Percentiles rank a stretch among this genome's conserved stretches.
Evolutionary conservation across 2,888 invertebrate genomes (phyloP).

Genomic region (Ramazzottius varieornatus): DNA sequence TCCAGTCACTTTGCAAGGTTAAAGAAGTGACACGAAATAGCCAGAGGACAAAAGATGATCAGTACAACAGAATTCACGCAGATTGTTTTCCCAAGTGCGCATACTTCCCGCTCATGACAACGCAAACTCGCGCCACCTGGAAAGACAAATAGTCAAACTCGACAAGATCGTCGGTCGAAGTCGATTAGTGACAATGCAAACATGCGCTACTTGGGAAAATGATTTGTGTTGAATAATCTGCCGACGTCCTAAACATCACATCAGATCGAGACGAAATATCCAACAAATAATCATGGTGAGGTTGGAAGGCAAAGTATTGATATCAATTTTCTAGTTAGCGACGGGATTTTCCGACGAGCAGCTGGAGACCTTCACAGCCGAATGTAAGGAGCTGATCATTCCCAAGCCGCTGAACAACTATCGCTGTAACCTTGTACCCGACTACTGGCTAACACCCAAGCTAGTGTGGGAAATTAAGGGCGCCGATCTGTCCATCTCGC

Average conservation of each 20-base stretch:
- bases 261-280: not conserved
- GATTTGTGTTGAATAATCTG: too few relatives aligned
- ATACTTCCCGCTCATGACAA: too few relatives aligned
- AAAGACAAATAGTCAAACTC: not conserved
- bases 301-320: not conserved
- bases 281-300: not conserved
- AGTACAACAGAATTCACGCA: not conserved
- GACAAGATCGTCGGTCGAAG: too few relatives aligned
- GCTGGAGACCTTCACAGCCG: conserved; percentile 43
- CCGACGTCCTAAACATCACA: too few relatives aligned
- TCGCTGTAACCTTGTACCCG: conserved; percentile 29
- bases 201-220: too few relatives aligned
- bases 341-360: conserved; percentile 82
- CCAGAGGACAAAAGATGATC: too few relatives aligned
- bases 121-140: not conserved
- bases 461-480: conserved; percentile 90
- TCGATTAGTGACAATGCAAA: too few relatives aligned
- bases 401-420: conserved; percentile 35
- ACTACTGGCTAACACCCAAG: conserved; percentile 62
- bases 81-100: too few relatives aligned
- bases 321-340: conserved; percentile 35
- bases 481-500: conserved; percentile 85
- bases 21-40: conserved; percentile 6
- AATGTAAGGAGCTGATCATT: conserved; percentile 47
- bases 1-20: conserved; percentile 71